Evolutionary conservation across 2,888 invertebrate species (phyloP).

Genomic region (Nomada ruficornis): DNA sequence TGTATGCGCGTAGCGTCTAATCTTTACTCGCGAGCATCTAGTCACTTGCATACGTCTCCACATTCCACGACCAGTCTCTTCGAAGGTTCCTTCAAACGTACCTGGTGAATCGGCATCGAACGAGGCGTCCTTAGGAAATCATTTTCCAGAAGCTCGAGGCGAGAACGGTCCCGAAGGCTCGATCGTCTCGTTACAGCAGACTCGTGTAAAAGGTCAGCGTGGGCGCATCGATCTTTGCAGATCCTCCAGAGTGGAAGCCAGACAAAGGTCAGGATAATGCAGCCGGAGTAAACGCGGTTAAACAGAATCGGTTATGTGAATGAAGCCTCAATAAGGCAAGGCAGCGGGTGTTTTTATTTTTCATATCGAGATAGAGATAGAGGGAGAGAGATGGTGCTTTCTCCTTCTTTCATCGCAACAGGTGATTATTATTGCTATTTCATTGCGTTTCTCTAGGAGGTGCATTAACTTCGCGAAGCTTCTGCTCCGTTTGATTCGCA

Average conservation of each 20-base stretch:
- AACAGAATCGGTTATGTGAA: constrained; percentile 36
- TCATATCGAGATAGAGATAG: not conserved
- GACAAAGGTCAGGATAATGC: constrained; percentile 61
- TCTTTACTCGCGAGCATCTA: constrained; percentile 14
- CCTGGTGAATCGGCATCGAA: constrained; percentile 8
- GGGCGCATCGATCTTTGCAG: constrained; percentile 54
- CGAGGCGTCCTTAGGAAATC: constrained; percentile 42
- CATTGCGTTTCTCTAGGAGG: not conserved
- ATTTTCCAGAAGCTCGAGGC: constrained; percentile 39
- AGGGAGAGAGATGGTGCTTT: not conserved
- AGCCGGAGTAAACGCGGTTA: constrained; percentile 29
- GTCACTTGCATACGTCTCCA: constrained; percentile 2
- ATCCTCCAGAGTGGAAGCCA: constrained; percentile 47
- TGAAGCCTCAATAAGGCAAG: constrained; percentile 19
- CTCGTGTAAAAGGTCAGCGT: constrained; percentile 61
- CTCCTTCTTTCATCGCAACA: not conserved
- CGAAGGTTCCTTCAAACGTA: constrained; percentile 20
- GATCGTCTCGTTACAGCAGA: constrained; percentile 7
- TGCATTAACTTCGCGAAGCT: not conserved
- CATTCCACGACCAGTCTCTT: constrained; percentile 32
- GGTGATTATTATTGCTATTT: constrained; percentile 20
- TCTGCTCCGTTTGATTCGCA: not conserved
- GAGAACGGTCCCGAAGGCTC: constrained; percentile 39
- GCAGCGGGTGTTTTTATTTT: not conserved
- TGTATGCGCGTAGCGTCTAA: constrained; percentile 4